These are phyloP conservation scores for Parotocinclus haroldoi DNA, from an alignment of 2,797 vertebrate species.

Conservation along the genomic window DNA sequence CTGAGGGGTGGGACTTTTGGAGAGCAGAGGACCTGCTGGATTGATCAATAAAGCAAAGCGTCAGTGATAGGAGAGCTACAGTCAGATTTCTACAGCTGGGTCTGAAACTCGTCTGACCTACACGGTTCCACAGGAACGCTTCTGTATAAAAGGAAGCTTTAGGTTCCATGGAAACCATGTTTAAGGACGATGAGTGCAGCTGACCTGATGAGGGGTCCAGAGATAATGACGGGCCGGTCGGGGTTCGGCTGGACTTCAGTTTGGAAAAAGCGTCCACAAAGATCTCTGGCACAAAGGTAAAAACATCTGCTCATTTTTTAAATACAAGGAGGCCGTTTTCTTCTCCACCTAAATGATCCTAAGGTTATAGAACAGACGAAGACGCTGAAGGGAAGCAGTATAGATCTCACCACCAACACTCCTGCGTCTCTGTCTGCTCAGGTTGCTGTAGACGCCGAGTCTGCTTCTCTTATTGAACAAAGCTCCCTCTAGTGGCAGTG, in stretches of 20 bases:
- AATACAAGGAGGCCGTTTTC: too few species aligned
- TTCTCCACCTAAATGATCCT: too few species aligned
- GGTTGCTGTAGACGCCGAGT: slow-evolving; percentile 41
- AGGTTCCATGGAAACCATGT: too few species aligned
- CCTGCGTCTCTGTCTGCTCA: slow-evolving; percentile 40
- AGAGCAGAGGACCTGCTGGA: slow-evolving; percentile 32
- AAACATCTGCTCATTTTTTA: too few species aligned
- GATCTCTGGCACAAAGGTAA: slow-evolving; percentile 49
- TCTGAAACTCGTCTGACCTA: too few species aligned
- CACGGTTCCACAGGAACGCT: too few species aligned
- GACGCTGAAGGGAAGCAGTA: not conserved
- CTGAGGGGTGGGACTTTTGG: slow-evolving; percentile 32
- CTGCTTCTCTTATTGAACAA: slow-evolving; percentile 22
- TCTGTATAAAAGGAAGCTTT: too few species aligned
- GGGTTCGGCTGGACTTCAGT: slow-evolving; percentile 52
- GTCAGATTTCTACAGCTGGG: too few species aligned
- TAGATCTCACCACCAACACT: slow-evolving; percentile 56
- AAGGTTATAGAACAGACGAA: too few species aligned
- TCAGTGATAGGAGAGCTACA: too few species aligned
- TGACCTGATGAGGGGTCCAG: slow-evolving; percentile 36
- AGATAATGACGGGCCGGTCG: slow-evolving; percentile 28
- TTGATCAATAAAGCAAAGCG: not conserved
- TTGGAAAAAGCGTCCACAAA: slow-evolving; percentile 63
- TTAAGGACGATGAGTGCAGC: slow-evolving; percentile 14
- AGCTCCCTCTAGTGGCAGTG: slow-evolving; percentile 32